Conservation (phyloP, 1,140 invertebrate species). For the Tenebrio molitor region DNA sequence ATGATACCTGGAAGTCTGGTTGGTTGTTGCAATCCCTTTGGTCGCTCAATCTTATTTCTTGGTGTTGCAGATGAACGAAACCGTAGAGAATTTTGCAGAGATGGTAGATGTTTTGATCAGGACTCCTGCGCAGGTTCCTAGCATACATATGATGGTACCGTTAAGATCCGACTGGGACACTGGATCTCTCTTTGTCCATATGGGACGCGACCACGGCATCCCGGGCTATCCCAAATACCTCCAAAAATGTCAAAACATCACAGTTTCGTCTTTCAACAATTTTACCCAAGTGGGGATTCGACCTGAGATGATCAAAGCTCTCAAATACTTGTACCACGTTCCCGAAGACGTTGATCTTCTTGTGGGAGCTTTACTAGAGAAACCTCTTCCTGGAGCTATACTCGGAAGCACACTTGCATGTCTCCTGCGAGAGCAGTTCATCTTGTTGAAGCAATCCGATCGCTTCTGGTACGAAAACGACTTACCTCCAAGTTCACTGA, state of each 20-base stretch:
- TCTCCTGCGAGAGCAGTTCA: conserved; percentile 84
- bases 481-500: conserved; percentile 89
- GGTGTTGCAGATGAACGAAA: conserved; percentile 62
- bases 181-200: conserved; percentile 71
- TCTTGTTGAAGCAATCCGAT: conserved; percentile 83
- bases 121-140: conserved; percentile 68
- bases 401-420: conserved; percentile 92
- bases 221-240: conserved; percentile 86
- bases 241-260: conserved; percentile 74
- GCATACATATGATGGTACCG: conserved; percentile 67
- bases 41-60: not conserved
- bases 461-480: conserved; percentile 98
- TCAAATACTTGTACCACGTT: conserved; percentile 79
- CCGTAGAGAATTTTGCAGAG: conserved; percentile 65
- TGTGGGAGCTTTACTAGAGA: conserved; percentile 87
- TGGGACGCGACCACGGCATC: conserved; percentile 92
- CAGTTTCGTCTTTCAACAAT: conserved; percentile 72
- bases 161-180: conserved; percentile 68
- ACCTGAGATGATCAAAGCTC: conserved; percentile 70
- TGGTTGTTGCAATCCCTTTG: conserved; percentile 54
- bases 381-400: conserved; percentile 81
- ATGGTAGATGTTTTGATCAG: conserved; percentile 68
- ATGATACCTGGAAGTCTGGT: conserved; percentile 76
- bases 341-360: conserved; percentile 90
- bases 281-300: conserved; percentile 75